Base-by-base conservation (phyloP, 37 sponge, comb jelly and placozoan genomes). In the Hexactinellida sp. region DNA sequence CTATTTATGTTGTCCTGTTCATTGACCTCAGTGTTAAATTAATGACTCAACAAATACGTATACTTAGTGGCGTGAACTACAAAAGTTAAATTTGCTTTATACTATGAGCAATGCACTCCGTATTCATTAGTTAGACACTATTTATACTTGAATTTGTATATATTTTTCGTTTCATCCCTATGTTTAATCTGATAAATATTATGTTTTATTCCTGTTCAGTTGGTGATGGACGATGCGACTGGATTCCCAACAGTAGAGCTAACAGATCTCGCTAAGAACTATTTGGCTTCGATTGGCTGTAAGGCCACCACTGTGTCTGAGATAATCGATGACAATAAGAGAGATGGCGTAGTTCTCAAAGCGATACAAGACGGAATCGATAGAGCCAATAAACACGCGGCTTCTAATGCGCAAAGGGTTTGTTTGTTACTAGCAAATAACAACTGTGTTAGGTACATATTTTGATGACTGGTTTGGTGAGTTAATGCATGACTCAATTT, bases 321-420 rank as follows among this genome's bases (percentile, higher is more conserved):
- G 87, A 85, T 95, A 21, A 54, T 92, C 16, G 88, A 90, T 55
- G 76, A 63, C 34, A 63, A 28, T 23, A 63, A 55, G n/a, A 84
- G 88, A 83, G 88, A 90, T 55, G 85, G 89, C 28, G 86, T 54
- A 19, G 92, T 95, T 35, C 85, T 85, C 54, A 88, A 85, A 24
- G 94, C 88, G 37, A 95, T 95, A 39, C 89, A 89, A 84, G 86
- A 88, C 28, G 94, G 90, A 21, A 84, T 95, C 54, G 90, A 90
- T 37, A 85, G 39, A n/a, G 89, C 87, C 54, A 95, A 95, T 82
- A 54, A 83, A n/a, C 30, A 3, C 0, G 88, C 93, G 24, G 37
- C 87, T 39, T 92, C 95, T 35, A 85, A 82, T 47, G 96, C 92
- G n/a, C 96, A 95, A 54, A 91, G 87, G 84, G 94, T 94, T 84